Evolutionary conservation across 1,140 invertebrate genomes (phyloP).

Genomic region (Lerema accius): DNA sequence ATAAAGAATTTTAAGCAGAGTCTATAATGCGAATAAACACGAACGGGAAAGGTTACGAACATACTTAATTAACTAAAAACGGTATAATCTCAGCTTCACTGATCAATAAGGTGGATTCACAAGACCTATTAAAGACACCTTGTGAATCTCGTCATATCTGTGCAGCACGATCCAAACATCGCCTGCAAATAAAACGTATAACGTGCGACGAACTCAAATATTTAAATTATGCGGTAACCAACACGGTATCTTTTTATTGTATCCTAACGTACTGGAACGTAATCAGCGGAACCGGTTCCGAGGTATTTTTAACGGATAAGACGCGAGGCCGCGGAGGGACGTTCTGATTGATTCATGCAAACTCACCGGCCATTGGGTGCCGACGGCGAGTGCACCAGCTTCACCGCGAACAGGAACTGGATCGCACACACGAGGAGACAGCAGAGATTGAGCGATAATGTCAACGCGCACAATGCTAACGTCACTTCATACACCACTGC

Average conservation of each 20-base stretch:
- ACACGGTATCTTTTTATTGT: constrained; percentile 39
- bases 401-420: constrained; percentile 96
- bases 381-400: constrained; percentile 90
- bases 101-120: no score
- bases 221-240: constrained; percentile 43
- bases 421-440: constrained; percentile 96
- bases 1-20: constrained; percentile 37
- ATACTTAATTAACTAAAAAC: constrained; percentile 12
- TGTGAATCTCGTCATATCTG: neutral
- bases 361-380: constrained; percentile 83
- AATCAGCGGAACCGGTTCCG: constrained; percentile 62
- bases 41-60: constrained; percentile 18
- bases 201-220: constrained; percentile 36
- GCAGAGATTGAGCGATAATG: constrained; percentile 93
- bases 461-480: constrained; percentile 93
- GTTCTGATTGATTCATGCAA: constrained; percentile 50
- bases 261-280: constrained; percentile 49
- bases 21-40: constrained; percentile 22
- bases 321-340: constrained; percentile 39
- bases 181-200: constrained; percentile 27
- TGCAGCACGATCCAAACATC: constrained; percentile 22
- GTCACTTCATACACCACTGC: constrained; percentile 95
- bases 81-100: no score
- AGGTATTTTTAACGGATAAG: constrained; percentile 68
- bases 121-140: no score